Conservation (phyloP, 2,113 vertebrate species). For the Aramus guarauna region DNA sequence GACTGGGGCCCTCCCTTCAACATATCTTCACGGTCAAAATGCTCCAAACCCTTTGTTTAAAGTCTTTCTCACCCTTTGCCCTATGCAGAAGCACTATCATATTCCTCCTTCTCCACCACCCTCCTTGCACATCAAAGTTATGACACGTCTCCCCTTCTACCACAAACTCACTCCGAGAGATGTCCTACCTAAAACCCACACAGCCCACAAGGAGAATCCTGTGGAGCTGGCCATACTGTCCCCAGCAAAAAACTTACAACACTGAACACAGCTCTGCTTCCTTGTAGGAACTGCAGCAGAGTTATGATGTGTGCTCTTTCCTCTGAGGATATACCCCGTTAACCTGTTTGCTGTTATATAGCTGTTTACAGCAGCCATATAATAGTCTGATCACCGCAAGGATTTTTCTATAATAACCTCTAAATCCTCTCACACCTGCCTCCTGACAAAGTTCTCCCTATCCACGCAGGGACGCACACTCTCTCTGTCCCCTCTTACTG, state of each 20-base stretch:
- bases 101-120: background rate
- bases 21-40: conserved; percentile 29
- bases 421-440: conserved; percentile 66
- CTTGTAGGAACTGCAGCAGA: background rate
- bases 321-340: conserved; percentile 16
- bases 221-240: background rate
- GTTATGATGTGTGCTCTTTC: conserved; percentile 4
- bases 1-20: background rate
- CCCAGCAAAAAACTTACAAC: background rate
- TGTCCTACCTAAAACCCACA: background rate
- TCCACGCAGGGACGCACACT: background rate
- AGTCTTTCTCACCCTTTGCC: background rate
- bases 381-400: conserved; percentile 2
- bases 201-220: accelerated
- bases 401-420: conserved; percentile 55
- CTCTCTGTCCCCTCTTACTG: background rate
- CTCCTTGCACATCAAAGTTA: background rate
- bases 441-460: conserved; percentile 34
- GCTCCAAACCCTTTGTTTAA: conserved; percentile 27
- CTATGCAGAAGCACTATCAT: background rate
- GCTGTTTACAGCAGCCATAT: conserved; percentile 31
- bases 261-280: background rate
- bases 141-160: background rate
- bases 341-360: conserved; percentile 60
- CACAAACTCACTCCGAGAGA: accelerated